Conservation (phyloP, 2,797 vertebrate species). For the Coendou prehensilis region DNA sequence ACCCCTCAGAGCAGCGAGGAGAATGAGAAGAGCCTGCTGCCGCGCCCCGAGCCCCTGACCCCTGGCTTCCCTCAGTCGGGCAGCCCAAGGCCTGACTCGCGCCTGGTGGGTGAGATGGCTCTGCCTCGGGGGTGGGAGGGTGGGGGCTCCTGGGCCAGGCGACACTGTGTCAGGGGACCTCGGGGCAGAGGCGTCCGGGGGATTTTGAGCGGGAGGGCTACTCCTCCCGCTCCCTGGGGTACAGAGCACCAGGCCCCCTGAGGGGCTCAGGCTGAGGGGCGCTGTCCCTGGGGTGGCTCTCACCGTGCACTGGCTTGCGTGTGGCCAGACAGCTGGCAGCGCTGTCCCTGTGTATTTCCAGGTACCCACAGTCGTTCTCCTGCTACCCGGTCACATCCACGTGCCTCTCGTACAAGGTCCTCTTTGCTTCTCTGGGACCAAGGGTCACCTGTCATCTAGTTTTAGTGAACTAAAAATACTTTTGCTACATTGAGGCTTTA, state of each 20-base stretch:
- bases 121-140: neutral
- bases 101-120: constrained; percentile 87
- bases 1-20: constrained; percentile 76
- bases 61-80: constrained; percentile 90
- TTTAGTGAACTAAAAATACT: neutral
- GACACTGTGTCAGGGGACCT: neutral
- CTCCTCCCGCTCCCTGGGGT: neutral
- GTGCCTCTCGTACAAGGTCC: no score
- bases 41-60: constrained; percentile 92
- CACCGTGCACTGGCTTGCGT: fast-evolving
- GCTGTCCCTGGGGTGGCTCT: fast-evolving
- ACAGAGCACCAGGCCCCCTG: neutral
- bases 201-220: neutral
- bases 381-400: fast-evolving
- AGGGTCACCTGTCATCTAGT: neutral
- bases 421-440: neutral
- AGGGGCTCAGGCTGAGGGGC: fast-evolving
- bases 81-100: constrained; percentile 85
- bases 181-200: neutral
- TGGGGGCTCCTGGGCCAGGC: neutral
- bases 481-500: neutral
- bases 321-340: fast-evolving
- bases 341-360: neutral
- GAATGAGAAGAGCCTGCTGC: constrained; percentile 86
- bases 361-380: neutral